A percentile compares a stretch with the other conserved stretches of the same genome.
Conservation (phyloP, 1,140 invertebrate species). For the Micrasema minimum region DNA sequence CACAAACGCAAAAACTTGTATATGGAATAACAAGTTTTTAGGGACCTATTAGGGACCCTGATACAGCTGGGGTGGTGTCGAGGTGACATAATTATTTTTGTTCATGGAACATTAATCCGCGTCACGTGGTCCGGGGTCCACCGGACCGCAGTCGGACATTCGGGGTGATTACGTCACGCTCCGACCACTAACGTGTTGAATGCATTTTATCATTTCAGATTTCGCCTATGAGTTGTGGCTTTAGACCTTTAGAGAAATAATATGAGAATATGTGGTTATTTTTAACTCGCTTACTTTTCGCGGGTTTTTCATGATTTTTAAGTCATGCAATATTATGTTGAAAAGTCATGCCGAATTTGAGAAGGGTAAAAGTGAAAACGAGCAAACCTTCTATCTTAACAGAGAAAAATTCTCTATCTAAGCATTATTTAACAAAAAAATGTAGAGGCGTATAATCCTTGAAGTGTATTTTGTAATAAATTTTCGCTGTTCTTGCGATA, state of each 20-base stretch:
- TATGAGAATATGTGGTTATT: too few relatives aligned
- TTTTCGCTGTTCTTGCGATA: slow-evolving; percentile 2
- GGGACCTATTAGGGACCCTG: too few relatives aligned
- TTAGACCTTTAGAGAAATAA: too few relatives aligned
- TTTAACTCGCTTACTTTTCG: too few relatives aligned
- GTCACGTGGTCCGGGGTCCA: neutral
- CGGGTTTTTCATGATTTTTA: too few relatives aligned
- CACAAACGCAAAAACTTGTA: too few relatives aligned
- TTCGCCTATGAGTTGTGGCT: too few relatives aligned
- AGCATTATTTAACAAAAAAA: slow-evolving; percentile 2
- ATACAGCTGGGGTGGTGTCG: neutral
- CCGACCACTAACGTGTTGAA: neutral
- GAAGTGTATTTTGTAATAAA: slow-evolving; percentile 29
- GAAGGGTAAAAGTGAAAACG: neutral
- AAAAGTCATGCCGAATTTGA: slow-evolving; percentile 6
- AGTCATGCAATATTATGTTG: too few relatives aligned
- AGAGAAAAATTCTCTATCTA: too few relatives aligned
- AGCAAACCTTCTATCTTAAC: neutral
- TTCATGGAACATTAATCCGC: slow-evolving; percentile 10
- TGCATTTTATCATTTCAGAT: too few relatives aligned
- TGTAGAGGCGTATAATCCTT: neutral
- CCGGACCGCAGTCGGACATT: slow-evolving; percentile 2
- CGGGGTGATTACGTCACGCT: neutral
- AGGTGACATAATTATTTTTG: slow-evolving; percentile 5
- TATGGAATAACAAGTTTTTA: too few relatives aligned